A percentile compares a stretch with the other conserved stretches of the same genome.
Evolutionary conservation across 1,140 invertebrate genomes (phyloP).

Genomic region (Harlomillsia oculata): DNA sequence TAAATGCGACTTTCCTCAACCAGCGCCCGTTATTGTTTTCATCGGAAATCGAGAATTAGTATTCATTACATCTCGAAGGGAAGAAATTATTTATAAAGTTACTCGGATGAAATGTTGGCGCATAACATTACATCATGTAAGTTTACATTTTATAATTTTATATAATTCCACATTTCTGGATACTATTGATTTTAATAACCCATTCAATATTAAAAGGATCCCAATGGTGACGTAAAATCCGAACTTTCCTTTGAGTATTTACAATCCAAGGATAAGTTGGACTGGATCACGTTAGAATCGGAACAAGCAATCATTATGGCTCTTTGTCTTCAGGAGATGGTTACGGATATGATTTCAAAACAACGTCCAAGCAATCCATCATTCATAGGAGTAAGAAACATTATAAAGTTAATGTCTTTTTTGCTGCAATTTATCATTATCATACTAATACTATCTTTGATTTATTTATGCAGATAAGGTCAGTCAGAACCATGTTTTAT

Average conservation of each 20-base stretch:
- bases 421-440: neutral
- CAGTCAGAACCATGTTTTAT: constrained; percentile 21
- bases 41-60: constrained; percentile 70
- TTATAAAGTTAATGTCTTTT: neutral
- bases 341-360: constrained; percentile 82
- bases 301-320: constrained; percentile 90
- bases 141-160: constrained; percentile 38
- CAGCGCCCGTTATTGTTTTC: constrained; percentile 54
- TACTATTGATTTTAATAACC: neutral
- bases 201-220: constrained; percentile 8
- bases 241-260: constrained; percentile 94
- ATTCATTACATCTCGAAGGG: constrained; percentile 48
- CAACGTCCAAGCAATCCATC: constrained; percentile 45
- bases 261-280: constrained; percentile 77
- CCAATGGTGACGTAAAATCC: constrained; percentile 29
- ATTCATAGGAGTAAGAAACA: constrained; percentile 41
- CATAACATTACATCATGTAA: constrained; percentile 72
- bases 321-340: constrained; percentile 85
- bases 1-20: constrained; percentile 63
- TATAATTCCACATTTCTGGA: constrained; percentile 12
- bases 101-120: constrained; percentile 93
- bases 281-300: constrained; percentile 84
- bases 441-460: neutral
- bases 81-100: constrained; percentile 79
- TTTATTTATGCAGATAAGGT: constrained; percentile 12